Base-by-base conservation (phyloP, 1,140 invertebrate genomes). In the Drosophila pseudoananassae region DNA sequence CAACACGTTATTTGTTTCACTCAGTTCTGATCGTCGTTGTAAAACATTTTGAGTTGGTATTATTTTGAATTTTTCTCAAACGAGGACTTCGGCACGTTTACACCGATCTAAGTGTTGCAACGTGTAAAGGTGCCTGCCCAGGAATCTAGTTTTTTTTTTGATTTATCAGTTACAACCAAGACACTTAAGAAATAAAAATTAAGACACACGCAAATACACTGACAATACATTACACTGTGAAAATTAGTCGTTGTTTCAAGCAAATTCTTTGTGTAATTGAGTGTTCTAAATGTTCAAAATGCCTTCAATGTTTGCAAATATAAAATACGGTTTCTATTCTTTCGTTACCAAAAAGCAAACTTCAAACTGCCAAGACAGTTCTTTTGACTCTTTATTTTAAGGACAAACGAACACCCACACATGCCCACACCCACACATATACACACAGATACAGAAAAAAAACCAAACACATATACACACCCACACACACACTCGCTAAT, bases 221-320 rank as follows among this genome's bases (percentile, higher is more conserved):
- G 23, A 60, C 50, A 66, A 40, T 25, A 64, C 51, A 56, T 59
- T 68, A 87, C 74, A 87, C 61, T 81, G 68, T 82, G 71, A 79
- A 89, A 83, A 73, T 60, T 88, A 89, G 76, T 88, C 72, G 68
- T 75, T 88, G 83, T 88, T 84, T 89, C 78, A 89, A 84, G 79
- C 76, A 76, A 83, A 79, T 76, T 89, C 79, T 88, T 84, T 79
- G 76, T 89, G 79, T 88, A 79, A 77, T 88, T 83, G 78, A 74
- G 76, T 89, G 83, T 88, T 88, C 79, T 88, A 78, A 83, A 64
- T 88, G 83, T 88, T 88, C 52, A 85, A 88, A 87, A 79, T 73
- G 84, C 84, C 84, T 89, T 88, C 78, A 89, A 56, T 88, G 83
- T 87, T 87, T 88, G 84, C 84, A 89, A 88, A 73, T 83, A 89